A percentile compares a stretch with the other conserved stretches of the same genome.
phyloP scores from a whole-genome alignment of 2,888 invertebrate genomes.

The Penaeus monodon region DNA sequence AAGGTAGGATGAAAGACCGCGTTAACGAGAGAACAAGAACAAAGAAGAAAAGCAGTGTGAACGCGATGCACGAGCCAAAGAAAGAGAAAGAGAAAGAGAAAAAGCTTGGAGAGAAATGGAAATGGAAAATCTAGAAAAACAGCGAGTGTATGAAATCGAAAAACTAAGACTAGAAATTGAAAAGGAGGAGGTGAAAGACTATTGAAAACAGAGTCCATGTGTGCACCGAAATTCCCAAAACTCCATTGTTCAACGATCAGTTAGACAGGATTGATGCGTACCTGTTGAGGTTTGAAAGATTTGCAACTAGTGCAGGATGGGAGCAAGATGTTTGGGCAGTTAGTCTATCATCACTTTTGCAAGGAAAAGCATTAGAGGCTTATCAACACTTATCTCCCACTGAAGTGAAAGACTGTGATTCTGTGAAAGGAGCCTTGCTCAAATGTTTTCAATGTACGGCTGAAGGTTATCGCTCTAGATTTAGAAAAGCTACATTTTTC shows the following conservation, averaged over 20 bases:
- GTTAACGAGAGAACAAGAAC: no score
- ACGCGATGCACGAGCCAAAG: neutral
- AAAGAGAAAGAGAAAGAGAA: no score
- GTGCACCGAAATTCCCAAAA: neutral
- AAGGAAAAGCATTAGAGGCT: neutral
- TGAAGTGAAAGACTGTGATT: neutral
- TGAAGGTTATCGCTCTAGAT: neutral
- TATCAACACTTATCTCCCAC: neutral
- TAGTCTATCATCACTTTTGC: neutral
- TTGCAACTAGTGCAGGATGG: conserved; percentile 2
- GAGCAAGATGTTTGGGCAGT: neutral
- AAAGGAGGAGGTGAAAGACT: no score
- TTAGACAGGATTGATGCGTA: neutral
- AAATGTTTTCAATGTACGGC: neutral
- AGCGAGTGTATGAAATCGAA: neutral
- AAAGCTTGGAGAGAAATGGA: no score
- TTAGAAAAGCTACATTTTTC: neutral
- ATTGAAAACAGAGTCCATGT: neutral
- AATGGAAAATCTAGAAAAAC: no score
- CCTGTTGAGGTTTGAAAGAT: neutral
- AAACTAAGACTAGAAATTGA: no score
- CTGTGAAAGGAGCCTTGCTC: neutral
- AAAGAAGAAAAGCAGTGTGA: no score
- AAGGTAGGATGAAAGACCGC: no score
- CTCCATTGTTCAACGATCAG: neutral